Base-by-base conservation (phyloP, 23 tunicate species). In the Trididemnum miniatum region DNA sequence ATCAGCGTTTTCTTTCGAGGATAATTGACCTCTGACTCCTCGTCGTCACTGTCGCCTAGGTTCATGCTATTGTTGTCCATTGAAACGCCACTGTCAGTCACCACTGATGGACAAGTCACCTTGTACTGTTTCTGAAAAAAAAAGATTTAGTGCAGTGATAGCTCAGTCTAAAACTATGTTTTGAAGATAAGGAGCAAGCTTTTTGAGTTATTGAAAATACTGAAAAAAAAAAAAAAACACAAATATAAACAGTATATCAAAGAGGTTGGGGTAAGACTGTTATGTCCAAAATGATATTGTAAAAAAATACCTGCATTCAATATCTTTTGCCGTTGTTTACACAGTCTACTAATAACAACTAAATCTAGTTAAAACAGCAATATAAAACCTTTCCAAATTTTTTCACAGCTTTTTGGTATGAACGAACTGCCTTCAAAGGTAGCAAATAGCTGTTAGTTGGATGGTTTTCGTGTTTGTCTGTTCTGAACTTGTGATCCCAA, bases 391-490 rank as follows among this genome's bases (percentile, higher is more conserved):
- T 74, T 15, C 66, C 81, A 63, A 39, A 85, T 29, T 65, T 69
- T 24, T 44, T 65, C 65, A 80, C 5, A 2, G 89, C 85, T 40
- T 80, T 76, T 79, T 83, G 86, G 39, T 87, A 92, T 27, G 88
- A 87, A 2, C 91, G 52, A n/a, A 92, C 87, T 25, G 86, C 85
- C 66, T 92, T 92, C 88, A 92, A 83, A 27, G 97, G 97, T 7
- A 87, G 82, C 22, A 92, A 67, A 50, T 62, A 20, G 15, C 5
- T 62, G 26, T 22, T n/a, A 20, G 26, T 3, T 62, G 90, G 91
- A 15, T 85, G 90, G 24, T 52, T 65, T 52, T 90, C 83, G 59
- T 90, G 96, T 2, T 89, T 90, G 34, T 89, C 96, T 34, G 86
- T 84, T 22, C 69, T 33, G 0, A 85, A 49, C 22, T 77, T 86